Evolutionary conservation across 2,113 vertebrate genomes (phyloP).

Genomic region (Maccullochella peelii): DNA sequence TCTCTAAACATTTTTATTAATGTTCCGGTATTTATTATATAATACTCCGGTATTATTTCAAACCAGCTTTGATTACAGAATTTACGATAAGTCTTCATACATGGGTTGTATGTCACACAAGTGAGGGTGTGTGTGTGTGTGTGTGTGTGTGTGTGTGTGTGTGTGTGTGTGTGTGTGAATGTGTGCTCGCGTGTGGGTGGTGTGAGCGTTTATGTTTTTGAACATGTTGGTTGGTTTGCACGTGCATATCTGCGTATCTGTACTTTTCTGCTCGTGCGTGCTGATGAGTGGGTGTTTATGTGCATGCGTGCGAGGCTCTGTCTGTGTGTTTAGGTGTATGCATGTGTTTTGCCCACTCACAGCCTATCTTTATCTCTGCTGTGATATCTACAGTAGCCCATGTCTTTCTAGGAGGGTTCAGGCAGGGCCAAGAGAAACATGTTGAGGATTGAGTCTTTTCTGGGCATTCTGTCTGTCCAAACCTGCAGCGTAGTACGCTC

Average conservation of each 20-base stretch:
- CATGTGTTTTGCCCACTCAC: constrained; percentile 71
- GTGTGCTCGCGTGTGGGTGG: constrained; percentile 37
- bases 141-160: background rate
- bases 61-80: too few relatives aligned
- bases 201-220: constrained; percentile 39
- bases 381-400: constrained; percentile 44
- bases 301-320: constrained; percentile 3
- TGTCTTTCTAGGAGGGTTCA: constrained; percentile 46
- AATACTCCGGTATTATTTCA: too few relatives aligned
- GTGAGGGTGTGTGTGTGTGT: background rate
- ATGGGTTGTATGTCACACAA: background rate
- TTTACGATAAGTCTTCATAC: too few relatives aligned
- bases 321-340: constrained; percentile 37
- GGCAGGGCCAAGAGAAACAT: constrained; percentile 34
- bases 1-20: too few relatives aligned
- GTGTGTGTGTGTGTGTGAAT: background rate
- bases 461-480: constrained; percentile 28
- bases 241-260: constrained; percentile 23
- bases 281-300: constrained; percentile 39
- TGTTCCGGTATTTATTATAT: too few relatives aligned
- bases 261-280: constrained; percentile 13
- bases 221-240: constrained; percentile 34
- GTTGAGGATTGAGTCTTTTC: constrained; percentile 10
- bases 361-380: constrained; percentile 70
- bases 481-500: background rate